These are phyloP conservation scores for Lepetodrilus schrolli DNA, from an alignment of 2,888 invertebrate genomes.

Conservation along the genomic window DNA sequence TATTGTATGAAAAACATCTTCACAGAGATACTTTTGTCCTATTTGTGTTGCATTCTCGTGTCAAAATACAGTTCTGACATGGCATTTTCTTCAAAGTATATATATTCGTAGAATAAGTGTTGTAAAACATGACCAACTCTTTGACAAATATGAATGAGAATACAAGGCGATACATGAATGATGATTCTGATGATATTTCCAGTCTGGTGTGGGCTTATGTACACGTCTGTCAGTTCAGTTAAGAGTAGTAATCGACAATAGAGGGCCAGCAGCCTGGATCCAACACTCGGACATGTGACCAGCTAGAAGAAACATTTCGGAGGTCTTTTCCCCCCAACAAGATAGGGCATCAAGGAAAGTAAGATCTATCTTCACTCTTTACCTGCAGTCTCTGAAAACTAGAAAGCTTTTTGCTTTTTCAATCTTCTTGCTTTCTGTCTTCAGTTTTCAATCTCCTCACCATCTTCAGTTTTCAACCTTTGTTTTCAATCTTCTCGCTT, in stretches of 20 bases:
- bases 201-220: neutral
- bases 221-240: neutral
- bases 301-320: neutral
- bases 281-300: neutral
- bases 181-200: constrained; percentile 13
- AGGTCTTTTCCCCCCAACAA: too few relatives aligned
- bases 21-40: too few relatives aligned
- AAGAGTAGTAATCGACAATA: neutral
- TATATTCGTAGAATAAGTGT: neutral
- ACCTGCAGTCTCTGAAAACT: neutral
- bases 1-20: too few relatives aligned
- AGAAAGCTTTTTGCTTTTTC: neutral
- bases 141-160: neutral
- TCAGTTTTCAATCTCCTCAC: too few relatives aligned
- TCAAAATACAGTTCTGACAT: too few relatives aligned
- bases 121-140: neutral
- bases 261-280: neutral
- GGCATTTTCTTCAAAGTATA: too few relatives aligned
- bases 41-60: neutral
- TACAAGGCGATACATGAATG: neutral
- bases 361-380: neutral
- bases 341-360: neutral
- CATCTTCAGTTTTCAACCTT: too few relatives aligned
- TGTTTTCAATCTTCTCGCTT: too few relatives aligned
- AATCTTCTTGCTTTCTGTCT: too few relatives aligned